Base-by-base conservation (phyloP, 2,797 vertebrate genomes). In the Chelon auratus region DNA sequence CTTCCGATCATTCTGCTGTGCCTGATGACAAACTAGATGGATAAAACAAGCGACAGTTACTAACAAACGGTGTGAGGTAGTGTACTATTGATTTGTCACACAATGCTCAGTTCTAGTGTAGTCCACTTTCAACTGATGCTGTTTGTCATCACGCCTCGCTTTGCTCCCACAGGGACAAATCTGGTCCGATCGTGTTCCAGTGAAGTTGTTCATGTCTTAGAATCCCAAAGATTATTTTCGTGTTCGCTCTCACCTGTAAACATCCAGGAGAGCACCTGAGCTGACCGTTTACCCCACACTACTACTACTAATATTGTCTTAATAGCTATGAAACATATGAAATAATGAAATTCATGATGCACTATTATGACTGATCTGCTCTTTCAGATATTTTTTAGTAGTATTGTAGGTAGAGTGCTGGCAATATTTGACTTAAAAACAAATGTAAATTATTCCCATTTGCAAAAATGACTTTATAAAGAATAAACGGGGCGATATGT, bases 311-410 rank as follows among this genome's bases (percentile, higher is more conserved):
- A 51, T 48, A 2, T 68, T 56, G 47, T 64, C 56, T 73, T 62
- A 10, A 54, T 18, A 47, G 45, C 20, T 65, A 53, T 72, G 64
- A 78, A 82, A 81, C 55, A 71, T 82, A 75, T 76, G 40, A 74
- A 68, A 71, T 69, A 83, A 68, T 40, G 43, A 15, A 68, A 78
- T 67, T 64, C 53, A 62, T 14, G 57, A 53, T 71, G 69, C 48
- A 45, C 61, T 6, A 33, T 33, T 33, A 8, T 8, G 7, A 33
- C 6, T 33, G 30, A 6, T 33, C 3, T 7, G 8, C 30, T 33
- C 5, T 33, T 33, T 7, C 30, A 33, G 30, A 33, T 33, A 33
- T 8, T 33, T 33, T 33, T 33, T 33, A 30, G 30, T 33, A 33
- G 30, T 33, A 6, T 30, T 30, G 30, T 30, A 6, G 30, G 30